phyloP scores from a whole-genome alignment of 1,140 invertebrate genomes.

The Meloidogyne exigua region DNA sequence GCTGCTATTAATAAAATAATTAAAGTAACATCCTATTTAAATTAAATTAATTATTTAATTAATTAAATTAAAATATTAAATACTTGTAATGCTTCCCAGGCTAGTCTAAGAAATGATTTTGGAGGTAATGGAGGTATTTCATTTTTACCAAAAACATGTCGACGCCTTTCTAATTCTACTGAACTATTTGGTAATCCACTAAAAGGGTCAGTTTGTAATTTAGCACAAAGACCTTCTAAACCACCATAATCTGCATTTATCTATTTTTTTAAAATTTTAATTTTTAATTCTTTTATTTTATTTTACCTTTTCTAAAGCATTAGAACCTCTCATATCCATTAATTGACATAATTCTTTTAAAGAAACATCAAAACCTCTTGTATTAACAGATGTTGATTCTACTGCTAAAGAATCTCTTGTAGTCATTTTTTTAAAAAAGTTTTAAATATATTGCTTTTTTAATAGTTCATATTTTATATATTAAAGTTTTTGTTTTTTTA shows the following conservation, averaged over 20 bases:
- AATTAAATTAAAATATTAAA: neutral
- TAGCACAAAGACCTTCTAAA: constrained; percentile 84
- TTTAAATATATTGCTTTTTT: too few relatives aligned
- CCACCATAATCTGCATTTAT: constrained; percentile 62
- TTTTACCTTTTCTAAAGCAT: constrained; percentile 51
- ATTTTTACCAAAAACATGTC: constrained; percentile 91
- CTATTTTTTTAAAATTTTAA: constrained; percentile 24
- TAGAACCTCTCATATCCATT: constrained; percentile 48
- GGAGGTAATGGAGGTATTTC: constrained; percentile 97
- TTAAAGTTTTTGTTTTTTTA: too few relatives aligned
- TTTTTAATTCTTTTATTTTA: neutral
- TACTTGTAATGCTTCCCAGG: constrained; percentile 93
- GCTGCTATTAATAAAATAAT: constrained; percentile 74
- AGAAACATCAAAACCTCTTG: constrained; percentile 33
- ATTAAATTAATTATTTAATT: too few relatives aligned
- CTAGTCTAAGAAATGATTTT: constrained; percentile 94
- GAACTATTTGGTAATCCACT: constrained; percentile 80
- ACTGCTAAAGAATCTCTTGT: neutral
- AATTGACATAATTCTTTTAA: constrained; percentile 38
- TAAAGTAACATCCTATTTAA: constrained; percentile 87
- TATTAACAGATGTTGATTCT: constrained; percentile 8
- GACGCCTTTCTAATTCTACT: constrained; percentile 80
- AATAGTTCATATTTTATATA: neutral
- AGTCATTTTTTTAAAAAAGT: neutral
- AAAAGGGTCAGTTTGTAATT: constrained; percentile 86